Percentiles rank a stretch among this genome's conserved stretches.
Conservation (phyloP, 2,797 vertebrate species). For the Syngnathus acus region DNA sequence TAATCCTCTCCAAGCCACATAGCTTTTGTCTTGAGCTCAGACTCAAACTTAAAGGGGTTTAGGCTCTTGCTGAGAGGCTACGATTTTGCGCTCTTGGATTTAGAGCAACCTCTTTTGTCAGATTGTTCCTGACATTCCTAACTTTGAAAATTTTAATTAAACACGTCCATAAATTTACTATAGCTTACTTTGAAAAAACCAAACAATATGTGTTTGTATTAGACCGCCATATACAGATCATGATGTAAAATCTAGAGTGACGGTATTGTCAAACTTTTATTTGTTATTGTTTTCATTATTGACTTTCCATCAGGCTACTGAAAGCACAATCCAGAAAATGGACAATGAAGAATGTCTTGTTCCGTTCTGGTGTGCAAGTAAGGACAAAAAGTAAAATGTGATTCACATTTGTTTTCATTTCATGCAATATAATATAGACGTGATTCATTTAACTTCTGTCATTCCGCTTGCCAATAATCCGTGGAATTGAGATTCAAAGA, state of each 20-base stretch:
- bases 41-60: slow-evolving; percentile 40
- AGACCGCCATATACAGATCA: neutral
- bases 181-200: slow-evolving; percentile 14
- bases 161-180: slow-evolving; percentile 7
- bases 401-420: neutral
- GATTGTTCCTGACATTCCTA: slow-evolving; percentile 21
- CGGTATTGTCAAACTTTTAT: slow-evolving; percentile 59
- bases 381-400: neutral
- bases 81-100: slow-evolving; percentile 23
- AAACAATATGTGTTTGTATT: neutral
- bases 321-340: slow-evolving; percentile 56
- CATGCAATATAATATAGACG: neutral
- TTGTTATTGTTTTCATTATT: slow-evolving; percentile 61
- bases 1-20: slow-evolving; percentile 49
- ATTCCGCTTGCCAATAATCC: neutral
- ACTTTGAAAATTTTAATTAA: slow-evolving; percentile 21
- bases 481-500: neutral
- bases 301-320: slow-evolving; percentile 51
- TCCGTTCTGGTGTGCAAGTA: slow-evolving; percentile 24
- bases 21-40: slow-evolving; percentile 47
- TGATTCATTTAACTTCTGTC: neutral
- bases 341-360: slow-evolving; percentile 54
- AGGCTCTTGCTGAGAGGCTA: slow-evolving; percentile 27
- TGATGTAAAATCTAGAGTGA: neutral
- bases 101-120: slow-evolving; percentile 24